These are phyloP conservation scores for Acromyrmex heyeri DNA, from an alignment of 1,140 invertebrate species.

Conservation along the genomic window DNA sequence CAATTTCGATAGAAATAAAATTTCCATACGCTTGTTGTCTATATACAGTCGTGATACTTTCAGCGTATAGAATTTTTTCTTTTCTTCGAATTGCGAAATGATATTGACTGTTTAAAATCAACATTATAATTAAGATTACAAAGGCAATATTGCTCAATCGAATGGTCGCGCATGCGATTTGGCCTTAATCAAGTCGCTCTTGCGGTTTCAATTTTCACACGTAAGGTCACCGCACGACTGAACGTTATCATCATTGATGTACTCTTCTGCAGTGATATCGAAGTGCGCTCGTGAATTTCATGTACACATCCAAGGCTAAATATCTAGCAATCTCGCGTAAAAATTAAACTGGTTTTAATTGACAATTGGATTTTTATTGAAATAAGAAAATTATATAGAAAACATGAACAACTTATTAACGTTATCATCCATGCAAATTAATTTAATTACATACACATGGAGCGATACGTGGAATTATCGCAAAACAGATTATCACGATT, in stretches of 20 bases:
- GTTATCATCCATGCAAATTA: neutral
- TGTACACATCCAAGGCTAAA: neutral
- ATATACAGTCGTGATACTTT: neutral
- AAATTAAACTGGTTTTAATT: neutral
- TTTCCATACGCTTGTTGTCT: neutral
- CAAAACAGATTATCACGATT: conserved; percentile 31
- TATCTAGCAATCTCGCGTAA: neutral
- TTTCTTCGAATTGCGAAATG: neutral
- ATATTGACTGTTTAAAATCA: neutral
- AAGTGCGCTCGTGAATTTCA: neutral
- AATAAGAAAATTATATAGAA: neutral
- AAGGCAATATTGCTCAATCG: conserved; percentile 6
- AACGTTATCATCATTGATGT: conserved; percentile 18
- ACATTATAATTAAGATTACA: conserved; percentile 22
- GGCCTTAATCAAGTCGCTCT: conserved; percentile 18
- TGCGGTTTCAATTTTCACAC: conserved; percentile 26
- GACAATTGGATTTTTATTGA: neutral
- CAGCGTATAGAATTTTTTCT: neutral
- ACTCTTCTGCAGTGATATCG: neutral
- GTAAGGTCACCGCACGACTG: conserved; percentile 28
- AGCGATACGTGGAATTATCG: neutral
- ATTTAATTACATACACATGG: conserved; percentile 12
- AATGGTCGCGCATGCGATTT: neutral
- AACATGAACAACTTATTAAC: neutral
- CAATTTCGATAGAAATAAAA: neutral